A percentile compares a stretch with the other conserved stretches of the same genome.
Conservation (phyloP, 2,797 vertebrate species). For the Basileuterus tristriatus region DNA sequence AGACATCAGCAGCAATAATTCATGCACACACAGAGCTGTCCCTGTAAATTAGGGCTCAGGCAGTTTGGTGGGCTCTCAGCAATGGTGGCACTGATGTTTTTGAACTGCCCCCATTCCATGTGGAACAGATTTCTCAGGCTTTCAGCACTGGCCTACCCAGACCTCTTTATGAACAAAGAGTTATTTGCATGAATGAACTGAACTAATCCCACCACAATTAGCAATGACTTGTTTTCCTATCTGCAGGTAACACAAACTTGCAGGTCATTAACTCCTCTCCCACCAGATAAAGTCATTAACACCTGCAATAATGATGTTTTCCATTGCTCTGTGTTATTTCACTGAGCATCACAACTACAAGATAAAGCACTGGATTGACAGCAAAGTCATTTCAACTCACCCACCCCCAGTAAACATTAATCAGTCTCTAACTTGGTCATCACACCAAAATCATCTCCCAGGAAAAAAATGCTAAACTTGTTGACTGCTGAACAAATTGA, state of each 20-base stretch:
- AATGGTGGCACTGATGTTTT: neutral
- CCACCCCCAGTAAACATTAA: neutral
- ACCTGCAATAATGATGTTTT: neutral
- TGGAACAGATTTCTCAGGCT: neutral
- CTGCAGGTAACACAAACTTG: neutral
- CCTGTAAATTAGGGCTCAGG: neutral
- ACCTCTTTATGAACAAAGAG: neutral
- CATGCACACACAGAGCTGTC: neutral
- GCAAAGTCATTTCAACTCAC: neutral
- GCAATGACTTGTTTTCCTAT: neutral
- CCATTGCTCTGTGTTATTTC: neutral
- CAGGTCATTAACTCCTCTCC: neutral
- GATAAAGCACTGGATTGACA: neutral
- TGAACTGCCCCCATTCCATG: neutral
- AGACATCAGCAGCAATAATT: neutral
- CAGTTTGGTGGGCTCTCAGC: neutral
- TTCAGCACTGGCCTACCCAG: neutral
- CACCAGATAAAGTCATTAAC: neutral
- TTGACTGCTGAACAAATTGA: conserved; percentile 29
- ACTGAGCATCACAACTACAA: neutral
- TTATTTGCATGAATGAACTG: neutral
- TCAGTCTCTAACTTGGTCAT: neutral
- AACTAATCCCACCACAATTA: neutral
- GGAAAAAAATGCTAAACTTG: neutral
- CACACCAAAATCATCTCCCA: neutral